Percentiles rank a stretch among this genome's conserved stretches.
Conservation (phyloP, 2,888 invertebrate genomes). For the Lycia hirtaria region DNA sequence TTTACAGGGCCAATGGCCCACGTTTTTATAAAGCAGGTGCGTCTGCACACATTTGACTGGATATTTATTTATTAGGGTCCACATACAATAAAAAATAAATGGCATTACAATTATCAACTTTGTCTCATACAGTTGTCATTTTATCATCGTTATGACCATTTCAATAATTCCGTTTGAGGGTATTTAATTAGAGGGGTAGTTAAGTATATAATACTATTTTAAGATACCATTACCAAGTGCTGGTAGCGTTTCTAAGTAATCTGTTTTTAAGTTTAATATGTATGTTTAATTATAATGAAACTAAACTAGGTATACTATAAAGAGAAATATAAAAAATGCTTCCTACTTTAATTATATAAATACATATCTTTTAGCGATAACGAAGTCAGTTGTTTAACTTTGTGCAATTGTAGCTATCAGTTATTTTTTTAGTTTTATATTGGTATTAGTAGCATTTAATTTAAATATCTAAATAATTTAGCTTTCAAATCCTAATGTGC, state of each 20-base stretch:
- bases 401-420: too few relatives aligned
- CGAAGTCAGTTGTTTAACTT: too few relatives aligned
- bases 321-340: too few relatives aligned
- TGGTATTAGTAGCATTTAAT: too few relatives aligned
- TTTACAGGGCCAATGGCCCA: conserved; percentile 31
- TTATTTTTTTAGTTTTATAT: too few relatives aligned
- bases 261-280: conserved; percentile 5
- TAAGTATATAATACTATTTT: conserved; percentile 36
- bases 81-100: conserved; percentile 67
- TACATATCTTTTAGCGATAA: too few relatives aligned
- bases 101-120: conserved; percentile 70
- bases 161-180: conserved; percentile 52
- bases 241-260: conserved; percentile 35
- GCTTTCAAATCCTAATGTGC: too few relatives aligned
- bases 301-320: too few relatives aligned
- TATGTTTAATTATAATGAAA: too few relatives aligned
- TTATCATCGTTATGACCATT: conserved; percentile 56
- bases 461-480: too few relatives aligned
- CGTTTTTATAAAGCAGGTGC: conserved; percentile 75
- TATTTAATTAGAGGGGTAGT: conserved; percentile 54
- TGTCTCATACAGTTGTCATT: conserved; percentile 62
- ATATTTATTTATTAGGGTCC: conserved; percentile 63
- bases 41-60: conserved; percentile 59
- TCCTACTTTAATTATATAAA: too few relatives aligned
- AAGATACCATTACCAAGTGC: conserved; percentile 20